These are phyloP conservation scores for Pseudochirops cupreus DNA, from an alignment of 2,797 vertebrate species.

Conservation along the genomic window DNA sequence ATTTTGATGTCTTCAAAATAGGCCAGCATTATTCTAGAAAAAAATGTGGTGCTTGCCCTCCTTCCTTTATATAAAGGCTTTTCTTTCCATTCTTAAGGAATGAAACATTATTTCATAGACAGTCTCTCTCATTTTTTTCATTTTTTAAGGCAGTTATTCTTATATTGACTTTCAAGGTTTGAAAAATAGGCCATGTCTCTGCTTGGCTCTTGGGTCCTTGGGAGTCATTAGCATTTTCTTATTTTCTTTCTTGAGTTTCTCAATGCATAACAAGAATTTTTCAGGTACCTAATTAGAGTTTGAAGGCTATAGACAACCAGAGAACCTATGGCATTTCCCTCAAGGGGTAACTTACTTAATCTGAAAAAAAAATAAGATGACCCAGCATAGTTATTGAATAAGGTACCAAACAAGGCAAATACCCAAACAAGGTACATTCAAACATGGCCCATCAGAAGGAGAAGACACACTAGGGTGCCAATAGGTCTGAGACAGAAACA, in stretches of 20 bases:
- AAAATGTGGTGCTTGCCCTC: background rate
- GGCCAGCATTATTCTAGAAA: background rate
- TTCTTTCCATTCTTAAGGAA: background rate
- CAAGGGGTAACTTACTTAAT: background rate
- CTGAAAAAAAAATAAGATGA: background rate
- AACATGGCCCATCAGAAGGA: background rate
- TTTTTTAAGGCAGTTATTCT: conserved; percentile 30
- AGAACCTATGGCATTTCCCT: conserved; percentile 2
- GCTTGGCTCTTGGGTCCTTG: conserved; percentile 52
- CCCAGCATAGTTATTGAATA: background rate
- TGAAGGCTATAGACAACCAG: conserved; percentile 10
- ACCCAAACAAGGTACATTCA: background rate
- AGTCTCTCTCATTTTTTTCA: background rate
- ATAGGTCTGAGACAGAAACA: background rate
- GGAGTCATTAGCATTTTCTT: conserved; percentile 35
- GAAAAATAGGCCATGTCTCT: conserved; percentile 72
- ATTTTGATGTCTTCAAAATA: conserved; percentile 58
- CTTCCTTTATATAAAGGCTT: background rate
- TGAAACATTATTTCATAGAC: background rate
- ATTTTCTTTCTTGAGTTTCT: conserved; percentile 23
- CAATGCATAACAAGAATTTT: background rate
- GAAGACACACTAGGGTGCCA: background rate
- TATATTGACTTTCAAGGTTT: conserved; percentile 65
- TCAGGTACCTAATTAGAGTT: conserved; percentile 1
- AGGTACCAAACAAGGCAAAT: background rate